These are phyloP conservation scores for Arrhamphus sclerolepis DNA, from an alignment of 2,797 vertebrate species.

Conservation along the genomic window DNA sequence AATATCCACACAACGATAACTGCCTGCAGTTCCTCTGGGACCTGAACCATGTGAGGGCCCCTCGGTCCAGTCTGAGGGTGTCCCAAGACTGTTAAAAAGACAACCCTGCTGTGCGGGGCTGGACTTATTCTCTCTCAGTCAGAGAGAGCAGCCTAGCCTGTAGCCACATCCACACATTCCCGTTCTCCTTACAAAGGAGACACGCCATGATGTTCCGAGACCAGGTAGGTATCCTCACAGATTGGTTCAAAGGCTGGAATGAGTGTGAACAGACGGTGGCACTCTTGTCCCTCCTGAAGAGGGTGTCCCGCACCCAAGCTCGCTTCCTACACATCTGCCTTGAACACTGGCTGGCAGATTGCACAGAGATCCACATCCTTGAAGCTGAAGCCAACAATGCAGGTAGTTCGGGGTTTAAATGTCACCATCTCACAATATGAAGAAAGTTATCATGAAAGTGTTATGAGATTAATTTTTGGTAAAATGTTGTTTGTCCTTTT, in stretches of 20 bases:
- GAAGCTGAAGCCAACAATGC: conserved; percentile 96
- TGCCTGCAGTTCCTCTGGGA: conserved; percentile 62
- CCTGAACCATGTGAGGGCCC: conserved; percentile 91
- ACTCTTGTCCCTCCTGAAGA: conserved; percentile 93
- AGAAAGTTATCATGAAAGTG: no score
- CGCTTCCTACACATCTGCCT: conserved; percentile 97
- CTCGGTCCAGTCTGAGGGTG: conserved; percentile 78
- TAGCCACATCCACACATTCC: conserved; percentile 51
- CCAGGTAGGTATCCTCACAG: conserved; percentile 95
- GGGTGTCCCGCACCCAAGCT: conserved; percentile 92
- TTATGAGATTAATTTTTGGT: no score
- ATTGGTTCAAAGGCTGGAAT: conserved; percentile 98
- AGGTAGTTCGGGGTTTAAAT: conserved; percentile 75
- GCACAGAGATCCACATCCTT: conserved; percentile 92
- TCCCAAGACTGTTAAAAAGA: conserved; percentile 73
- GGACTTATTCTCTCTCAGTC: conserved; percentile 62
- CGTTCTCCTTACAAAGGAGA: conserved; percentile 73
- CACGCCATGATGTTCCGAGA: conserved; percentile 98
- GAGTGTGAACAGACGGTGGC: conserved; percentile 98
- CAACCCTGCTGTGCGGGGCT: conserved; percentile 76
- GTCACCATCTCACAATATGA: no score
- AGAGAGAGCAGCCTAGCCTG: conserved; percentile 57
- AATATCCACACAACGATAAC: conserved; percentile 47
- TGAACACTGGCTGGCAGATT: conserved; percentile 95
- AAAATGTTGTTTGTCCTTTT: conserved; percentile 12